Conservation (phyloP, 2,888 invertebrate species). For the Heteropelma amictum region DNA sequence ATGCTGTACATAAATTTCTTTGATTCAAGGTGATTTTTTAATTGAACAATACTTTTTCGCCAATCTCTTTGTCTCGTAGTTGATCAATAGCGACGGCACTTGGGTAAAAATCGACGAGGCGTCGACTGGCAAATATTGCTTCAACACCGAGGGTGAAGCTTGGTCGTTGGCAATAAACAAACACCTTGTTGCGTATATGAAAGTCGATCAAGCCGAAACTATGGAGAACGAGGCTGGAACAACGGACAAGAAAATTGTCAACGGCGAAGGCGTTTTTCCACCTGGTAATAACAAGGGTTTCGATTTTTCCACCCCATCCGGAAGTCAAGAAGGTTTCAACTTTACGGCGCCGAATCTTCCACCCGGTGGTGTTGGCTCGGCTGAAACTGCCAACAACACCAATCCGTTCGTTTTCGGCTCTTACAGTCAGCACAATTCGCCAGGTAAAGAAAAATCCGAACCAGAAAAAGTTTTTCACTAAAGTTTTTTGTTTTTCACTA, state of each 20-base stretch:
- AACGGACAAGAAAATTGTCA: constrained; percentile 63
- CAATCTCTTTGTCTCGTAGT: constrained; percentile 70
- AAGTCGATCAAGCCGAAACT: constrained; percentile 77
- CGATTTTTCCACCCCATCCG: constrained; percentile 79
- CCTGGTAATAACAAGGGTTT: constrained; percentile 79
- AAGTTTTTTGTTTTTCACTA: no score
- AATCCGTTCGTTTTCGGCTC: constrained; percentile 78
- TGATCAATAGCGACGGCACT: constrained; percentile 82
- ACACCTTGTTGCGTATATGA: constrained; percentile 83
- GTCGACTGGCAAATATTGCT: constrained; percentile 83
- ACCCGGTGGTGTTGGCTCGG: constrained; percentile 63
- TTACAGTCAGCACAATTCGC: constrained; percentile 70
- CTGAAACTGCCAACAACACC: constrained; percentile 67
- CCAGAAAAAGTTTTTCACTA: no score
- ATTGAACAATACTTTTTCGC: constrained; percentile 23
- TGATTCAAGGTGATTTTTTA: no score
- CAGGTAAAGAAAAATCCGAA: constrained; percentile 59
- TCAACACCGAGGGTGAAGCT: constrained; percentile 83
- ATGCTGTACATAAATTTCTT: not conserved
- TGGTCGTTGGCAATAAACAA: constrained; percentile 85
- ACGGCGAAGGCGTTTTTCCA: constrained; percentile 67
- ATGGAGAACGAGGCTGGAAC: constrained; percentile 73
- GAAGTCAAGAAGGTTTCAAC: constrained; percentile 70
- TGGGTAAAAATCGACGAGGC: constrained; percentile 84
- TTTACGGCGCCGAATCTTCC: constrained; percentile 69